These are phyloP conservation scores for Cryptocephalus moraei DNA, from an alignment of 2,888 invertebrate genomes.

Conservation along the genomic window DNA sequence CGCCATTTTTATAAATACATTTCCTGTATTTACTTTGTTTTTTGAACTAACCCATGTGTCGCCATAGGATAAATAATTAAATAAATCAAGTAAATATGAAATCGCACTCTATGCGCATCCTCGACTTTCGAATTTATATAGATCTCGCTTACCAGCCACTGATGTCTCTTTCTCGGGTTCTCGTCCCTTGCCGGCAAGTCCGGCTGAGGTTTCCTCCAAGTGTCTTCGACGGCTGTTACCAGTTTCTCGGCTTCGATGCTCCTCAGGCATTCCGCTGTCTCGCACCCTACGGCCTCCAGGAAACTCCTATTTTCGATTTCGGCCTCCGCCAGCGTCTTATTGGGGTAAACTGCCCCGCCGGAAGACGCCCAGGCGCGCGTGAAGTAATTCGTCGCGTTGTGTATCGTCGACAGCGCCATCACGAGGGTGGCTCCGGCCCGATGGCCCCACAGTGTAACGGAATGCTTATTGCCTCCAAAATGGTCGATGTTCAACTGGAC, in stretches of 20 bases:
- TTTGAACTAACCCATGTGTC: too few species aligned
- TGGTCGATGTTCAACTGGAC: conserved; percentile 69
- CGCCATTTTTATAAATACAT: too few species aligned
- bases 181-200: conserved; percentile 45
- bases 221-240: conserved; percentile 58
- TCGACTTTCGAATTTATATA: too few species aligned
- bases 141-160: conserved; percentile 49
- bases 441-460: conserved; percentile 76
- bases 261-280: conserved; percentile 48
- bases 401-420: conserved; percentile 56
- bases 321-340: conserved; percentile 48
- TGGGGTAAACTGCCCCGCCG: conserved; percentile 63
- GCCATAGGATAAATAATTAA: too few species aligned
- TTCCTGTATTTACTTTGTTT: too few species aligned
- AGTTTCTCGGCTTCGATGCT: conserved; percentile 46
- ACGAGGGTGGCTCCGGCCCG: conserved; percentile 74
- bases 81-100: too few species aligned
- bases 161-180: conserved; percentile 48
- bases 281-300: conserved; percentile 40
- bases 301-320: conserved; percentile 53
- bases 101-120: too few species aligned
- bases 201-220: conserved; percentile 54
- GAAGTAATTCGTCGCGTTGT: conserved; percentile 55
- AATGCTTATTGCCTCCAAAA: conserved; percentile 70
- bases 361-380: conserved; percentile 71